A percentile compares a stretch with the other conserved stretches of the same genome.
Conservation (phyloP, 2,113 vertebrate genomes). For the Vanacampus margaritifer region DNA sequence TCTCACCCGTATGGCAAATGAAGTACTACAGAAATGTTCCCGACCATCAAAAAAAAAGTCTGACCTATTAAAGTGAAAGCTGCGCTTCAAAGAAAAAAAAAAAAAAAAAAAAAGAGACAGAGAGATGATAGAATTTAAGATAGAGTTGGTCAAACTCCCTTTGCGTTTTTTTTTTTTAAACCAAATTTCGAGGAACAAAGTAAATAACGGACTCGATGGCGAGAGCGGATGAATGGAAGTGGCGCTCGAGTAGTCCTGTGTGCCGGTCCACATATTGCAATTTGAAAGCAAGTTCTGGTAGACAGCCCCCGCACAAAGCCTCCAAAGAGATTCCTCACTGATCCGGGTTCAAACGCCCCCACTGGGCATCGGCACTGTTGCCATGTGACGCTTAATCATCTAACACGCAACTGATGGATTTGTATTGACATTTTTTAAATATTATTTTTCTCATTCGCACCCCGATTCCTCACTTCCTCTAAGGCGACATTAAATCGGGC, state of each 20-base stretch:
- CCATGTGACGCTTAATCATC: slow-evolving; percentile 63
- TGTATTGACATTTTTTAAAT: slow-evolving; percentile 65
- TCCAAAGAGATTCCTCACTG: slow-evolving; percentile 69
- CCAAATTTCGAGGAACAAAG: slow-evolving; percentile 40
- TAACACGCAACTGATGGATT: slow-evolving; percentile 36
- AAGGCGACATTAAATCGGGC: slow-evolving; percentile 70
- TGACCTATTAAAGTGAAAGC: slow-evolving; percentile 60
- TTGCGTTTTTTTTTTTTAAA: slow-evolving; percentile 30
- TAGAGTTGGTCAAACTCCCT: slow-evolving; percentile 39
- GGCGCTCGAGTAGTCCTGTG: slow-evolving; percentile 33
- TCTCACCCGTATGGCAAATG: slow-evolving; percentile 38
- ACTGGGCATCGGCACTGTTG: slow-evolving; percentile 57
- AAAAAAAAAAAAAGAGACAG: slow-evolving; percentile 26
- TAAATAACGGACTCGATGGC: slow-evolving; percentile 36
- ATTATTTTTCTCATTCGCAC: slow-evolving; percentile 23
- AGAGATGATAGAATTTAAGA: slow-evolving; percentile 34
- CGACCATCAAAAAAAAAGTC: slow-evolving; percentile 30
- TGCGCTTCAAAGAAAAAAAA: no score
- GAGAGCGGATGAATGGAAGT: slow-evolving; percentile 25
- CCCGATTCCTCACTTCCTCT: slow-evolving; percentile 36
- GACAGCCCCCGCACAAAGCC: slow-evolving; percentile 72
- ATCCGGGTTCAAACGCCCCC: slow-evolving; percentile 66
- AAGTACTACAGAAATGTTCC: slow-evolving; percentile 51
- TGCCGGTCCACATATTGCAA: slow-evolving; percentile 54
- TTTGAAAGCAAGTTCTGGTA: slow-evolving; percentile 70